Evolutionary conservation across 2,113 vertebrate genomes (phyloP).

Genomic region (Lagenorhynchus albirostris): DNA sequence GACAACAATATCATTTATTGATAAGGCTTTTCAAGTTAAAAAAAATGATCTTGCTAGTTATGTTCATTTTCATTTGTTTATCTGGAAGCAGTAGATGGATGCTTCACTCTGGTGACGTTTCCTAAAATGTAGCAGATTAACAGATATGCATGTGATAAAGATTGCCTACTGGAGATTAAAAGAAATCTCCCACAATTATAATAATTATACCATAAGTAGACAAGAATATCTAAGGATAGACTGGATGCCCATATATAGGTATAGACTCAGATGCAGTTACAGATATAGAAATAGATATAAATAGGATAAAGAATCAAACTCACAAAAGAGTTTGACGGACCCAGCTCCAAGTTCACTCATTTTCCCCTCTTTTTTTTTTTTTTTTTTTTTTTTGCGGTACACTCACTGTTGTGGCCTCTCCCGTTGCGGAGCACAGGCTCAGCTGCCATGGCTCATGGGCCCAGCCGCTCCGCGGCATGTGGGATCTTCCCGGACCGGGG

Average conservation of each 20-base stretch:
- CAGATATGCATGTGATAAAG: background rate
- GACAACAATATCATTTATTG: conserved; percentile 80
- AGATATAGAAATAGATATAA: background rate
- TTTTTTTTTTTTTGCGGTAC: too few relatives aligned
- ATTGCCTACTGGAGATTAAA: background rate
- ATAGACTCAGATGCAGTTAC: background rate
- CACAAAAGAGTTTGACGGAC: background rate
- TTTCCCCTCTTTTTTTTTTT: too few relatives aligned
- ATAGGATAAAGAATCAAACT: background rate
- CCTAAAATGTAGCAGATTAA: conserved; percentile 21
- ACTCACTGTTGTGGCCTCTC: too few relatives aligned
- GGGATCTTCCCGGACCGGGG: too few relatives aligned
- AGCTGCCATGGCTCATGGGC: too few relatives aligned
- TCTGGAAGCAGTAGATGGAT: conserved; percentile 58
- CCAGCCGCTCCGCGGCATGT: too few relatives aligned
- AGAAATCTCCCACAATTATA: background rate
- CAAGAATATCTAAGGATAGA: background rate
- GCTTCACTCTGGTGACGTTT: background rate
- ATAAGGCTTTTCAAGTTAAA: conserved; percentile 59
- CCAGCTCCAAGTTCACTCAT: background rate
- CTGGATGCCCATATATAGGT: background rate
- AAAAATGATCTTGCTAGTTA: conserved; percentile 41
- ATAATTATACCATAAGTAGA: background rate
- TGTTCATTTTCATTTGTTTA: conserved; percentile 71
- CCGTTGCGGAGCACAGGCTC: too few relatives aligned